A percentile compares a stretch with the other conserved stretches of the same genome.
These are phyloP conservation scores for Stomatorhinus ivindoensis DNA, from an alignment of 2,113 vertebrate species.

Conservation along the genomic window DNA sequence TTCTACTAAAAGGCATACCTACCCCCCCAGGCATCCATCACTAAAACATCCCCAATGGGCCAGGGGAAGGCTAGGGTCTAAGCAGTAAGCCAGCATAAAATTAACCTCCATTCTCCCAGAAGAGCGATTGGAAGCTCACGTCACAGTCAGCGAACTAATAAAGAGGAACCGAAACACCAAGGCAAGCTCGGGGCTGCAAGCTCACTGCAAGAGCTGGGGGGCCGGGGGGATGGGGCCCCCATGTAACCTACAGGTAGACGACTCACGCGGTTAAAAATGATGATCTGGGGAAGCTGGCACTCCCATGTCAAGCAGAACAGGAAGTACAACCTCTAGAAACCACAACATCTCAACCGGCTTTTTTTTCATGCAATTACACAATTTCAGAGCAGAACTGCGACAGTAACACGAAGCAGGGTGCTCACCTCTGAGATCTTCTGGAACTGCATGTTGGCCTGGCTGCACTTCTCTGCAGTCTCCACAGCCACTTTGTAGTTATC, in stretches of 20 bases:
- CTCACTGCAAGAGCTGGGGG: background rate
- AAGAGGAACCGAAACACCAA: background rate
- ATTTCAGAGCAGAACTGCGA: background rate
- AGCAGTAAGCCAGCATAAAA: background rate
- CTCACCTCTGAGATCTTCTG: conserved; percentile 95
- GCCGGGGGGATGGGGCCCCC: background rate
- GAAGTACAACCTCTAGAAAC: background rate
- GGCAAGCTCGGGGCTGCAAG: background rate
- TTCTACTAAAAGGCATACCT: background rate
- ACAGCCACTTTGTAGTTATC: conserved; percentile 96
- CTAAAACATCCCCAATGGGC: background rate
- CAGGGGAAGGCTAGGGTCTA: background rate
- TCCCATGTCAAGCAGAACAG: background rate
- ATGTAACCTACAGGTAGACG: background rate
- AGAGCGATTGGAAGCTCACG: background rate
- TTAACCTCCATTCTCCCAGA: background rate
- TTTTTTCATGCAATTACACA: background rate
- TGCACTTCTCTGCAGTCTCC: conserved; percentile 90
- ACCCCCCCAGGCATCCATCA: background rate
- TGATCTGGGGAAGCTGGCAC: background rate
- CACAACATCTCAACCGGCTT: background rate
- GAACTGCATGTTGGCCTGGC: conserved; percentile 88
- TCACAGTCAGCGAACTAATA: background rate
- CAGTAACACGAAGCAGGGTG: background rate
- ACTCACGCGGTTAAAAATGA: background rate